Base-by-base conservation (phyloP, 2,113 vertebrate genomes). In the Haemorhous mexicanus region DNA sequence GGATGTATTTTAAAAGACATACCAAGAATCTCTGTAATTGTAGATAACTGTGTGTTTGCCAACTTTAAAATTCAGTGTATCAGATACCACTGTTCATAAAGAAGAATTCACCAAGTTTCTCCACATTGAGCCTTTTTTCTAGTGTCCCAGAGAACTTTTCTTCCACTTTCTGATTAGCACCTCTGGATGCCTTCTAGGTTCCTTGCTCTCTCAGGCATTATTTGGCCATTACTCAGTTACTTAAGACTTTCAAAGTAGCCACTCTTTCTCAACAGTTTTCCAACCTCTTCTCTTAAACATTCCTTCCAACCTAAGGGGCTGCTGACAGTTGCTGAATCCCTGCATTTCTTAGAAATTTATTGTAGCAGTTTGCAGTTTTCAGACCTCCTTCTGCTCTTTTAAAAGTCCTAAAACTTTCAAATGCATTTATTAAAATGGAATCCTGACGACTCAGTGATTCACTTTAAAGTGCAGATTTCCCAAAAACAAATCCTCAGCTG, bases 381-480 rank as follows among this genome's bases (percentile, higher is more conserved):
- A 85, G 27, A 64, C 76, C 53, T 64, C 47, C 32, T 87, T 20
- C n/a, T 81, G 58, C 11, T 23, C 49, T 85, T 87, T 82, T 58
- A 83, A 64, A 87, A 78, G 37, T n/a, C 28, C 10, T 73, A 50
- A 39, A 85, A 64, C 26, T 44, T 93, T 53, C 58, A 89, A 91
- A 77, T 53, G 14, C 33, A 12, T 33, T 28, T 83, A 80, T 90
- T 85, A 80, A 87, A 93, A 69, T 10, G 19, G 61, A 68, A 91
- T 41, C 30, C 66, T n/a, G 23, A 73, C 30, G 3, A 80, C 73
- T 58, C 66, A 58, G 53, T 82, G 37, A 66, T 91, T 87, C 43
- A 84, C 26, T 96, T 87, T 43, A 69, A 82, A 88, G 75, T 83
- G 41, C 67, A 94, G 35, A 83, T 79, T 95, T 96, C 94, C 70